phyloP scores from a whole-genome alignment of 2,113 vertebrate species.

The Pseudopodoces humilis region DNA sequence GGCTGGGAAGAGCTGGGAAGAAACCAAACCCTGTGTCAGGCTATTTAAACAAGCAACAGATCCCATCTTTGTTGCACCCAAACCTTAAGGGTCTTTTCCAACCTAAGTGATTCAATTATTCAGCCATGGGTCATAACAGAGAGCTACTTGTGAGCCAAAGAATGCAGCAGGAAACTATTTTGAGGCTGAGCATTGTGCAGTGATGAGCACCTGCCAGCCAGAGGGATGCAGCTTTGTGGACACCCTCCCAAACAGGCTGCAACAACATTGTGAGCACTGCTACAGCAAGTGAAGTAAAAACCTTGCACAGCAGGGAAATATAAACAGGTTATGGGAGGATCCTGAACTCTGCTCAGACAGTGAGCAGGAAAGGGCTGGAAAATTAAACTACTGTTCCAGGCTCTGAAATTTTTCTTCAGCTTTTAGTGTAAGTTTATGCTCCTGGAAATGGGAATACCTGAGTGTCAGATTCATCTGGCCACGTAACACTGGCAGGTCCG shows the following conservation, averaged over 20 bases:
- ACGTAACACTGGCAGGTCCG: not conserved
- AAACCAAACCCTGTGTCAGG: not conserved
- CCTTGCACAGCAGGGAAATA: not conserved
- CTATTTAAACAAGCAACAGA: not conserved
- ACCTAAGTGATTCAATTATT: not conserved
- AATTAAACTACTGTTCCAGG: not conserved
- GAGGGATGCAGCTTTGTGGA: not conserved
- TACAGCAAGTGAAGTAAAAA: not conserved
- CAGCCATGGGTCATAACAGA: not conserved
- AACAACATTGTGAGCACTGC: not conserved
- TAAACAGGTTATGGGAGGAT: not conserved
- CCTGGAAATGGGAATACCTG: not conserved
- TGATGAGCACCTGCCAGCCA: not conserved
- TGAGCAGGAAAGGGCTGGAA: not conserved
- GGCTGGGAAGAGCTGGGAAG: not conserved
- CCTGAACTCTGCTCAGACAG: not conserved
- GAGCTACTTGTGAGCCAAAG: not conserved
- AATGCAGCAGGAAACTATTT: not conserved
- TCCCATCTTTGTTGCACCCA: not conserved
- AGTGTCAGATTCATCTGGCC: not conserved
- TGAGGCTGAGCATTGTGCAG: not conserved
- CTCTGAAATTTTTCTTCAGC: not conserved
- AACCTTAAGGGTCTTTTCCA: not conserved
- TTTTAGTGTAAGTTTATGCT: not conserved
- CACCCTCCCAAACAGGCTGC: not conserved